Evolutionary conservation across 2,113 vertebrate species (phyloP), one percentile per base, ranked within the genome.

Genomic region (Zeus faber): DNA sequence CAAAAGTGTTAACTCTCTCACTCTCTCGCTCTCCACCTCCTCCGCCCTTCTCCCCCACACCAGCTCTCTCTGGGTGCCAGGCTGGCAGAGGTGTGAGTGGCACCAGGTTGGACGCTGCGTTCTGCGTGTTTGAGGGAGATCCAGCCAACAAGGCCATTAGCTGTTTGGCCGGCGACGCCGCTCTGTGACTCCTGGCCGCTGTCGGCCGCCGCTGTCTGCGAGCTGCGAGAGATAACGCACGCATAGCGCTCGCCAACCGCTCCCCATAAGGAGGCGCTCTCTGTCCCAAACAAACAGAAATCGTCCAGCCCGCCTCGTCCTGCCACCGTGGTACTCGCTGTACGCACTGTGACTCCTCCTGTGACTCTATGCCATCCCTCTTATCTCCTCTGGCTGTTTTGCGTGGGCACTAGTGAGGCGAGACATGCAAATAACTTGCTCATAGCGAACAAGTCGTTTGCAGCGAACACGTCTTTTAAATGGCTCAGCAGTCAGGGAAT

Each of bases 111-210:
- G 49, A 27, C 35, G 51, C 27, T 23, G 25, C 39, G n/a, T n/a
- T 9, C 16, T 52, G 44, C 26, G 62, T 64, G 9, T 33, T 33
- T 8, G 52, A 54, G 41, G 27, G 45, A 17, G 40, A 6, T 23
- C 24, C 37, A 21, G 47, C 8, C 57, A 49, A 14, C 39, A 33
- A 21, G 66, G 68, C 54, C 46, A 65, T 68, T 58, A 54, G 16
- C 43, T 31, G 1, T 5, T 22, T 46, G 4, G 14, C 1, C 7
- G 9, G 6, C 40, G 8, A 3, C 4, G 17, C 17, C 21, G 57
- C 24, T 24, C 21, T 58, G 16, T n/a, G 16, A 17, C 16, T 8
- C 31, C 31, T 13, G 8, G 26, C 8, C 31, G 31, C 5, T 29
- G 8, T 8, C 4, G 8, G 35, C 35, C 14, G 35, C 5, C 16